phyloP scores from a whole-genome alignment of 2,797 vertebrate species.

The Coregonus ussuriensis region DNA sequence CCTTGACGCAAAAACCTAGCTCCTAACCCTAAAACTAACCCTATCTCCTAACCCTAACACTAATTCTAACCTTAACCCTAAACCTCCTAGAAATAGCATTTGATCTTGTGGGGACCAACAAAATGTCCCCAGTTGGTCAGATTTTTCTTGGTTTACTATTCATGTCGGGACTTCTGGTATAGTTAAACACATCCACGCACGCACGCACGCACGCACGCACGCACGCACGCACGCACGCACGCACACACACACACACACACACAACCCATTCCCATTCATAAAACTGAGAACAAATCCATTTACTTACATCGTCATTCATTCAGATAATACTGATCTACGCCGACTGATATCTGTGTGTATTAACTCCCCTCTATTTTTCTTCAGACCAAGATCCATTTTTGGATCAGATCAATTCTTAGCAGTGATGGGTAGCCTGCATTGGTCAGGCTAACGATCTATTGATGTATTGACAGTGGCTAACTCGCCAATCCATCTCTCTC shows the following conservation, averaged over 20 bases:
- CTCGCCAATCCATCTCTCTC: conserved; percentile 3
- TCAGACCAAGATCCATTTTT: background rate
- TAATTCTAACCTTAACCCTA: too few species aligned
- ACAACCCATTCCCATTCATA: background rate
- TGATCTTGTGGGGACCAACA: too few species aligned
- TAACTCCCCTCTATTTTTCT: background rate
- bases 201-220: background rate
- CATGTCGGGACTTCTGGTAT: too few species aligned
- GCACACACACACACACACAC: background rate
- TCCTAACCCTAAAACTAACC: too few species aligned
- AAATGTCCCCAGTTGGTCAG: too few species aligned
- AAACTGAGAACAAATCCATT: background rate
- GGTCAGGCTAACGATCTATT: background rate
- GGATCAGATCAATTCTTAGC: too few species aligned
- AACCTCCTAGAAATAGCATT: too few species aligned
- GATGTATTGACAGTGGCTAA: conserved; percentile 15
- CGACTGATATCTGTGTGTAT: background rate
- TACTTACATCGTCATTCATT: background rate
- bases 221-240: background rate
- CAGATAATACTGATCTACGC: too few species aligned
- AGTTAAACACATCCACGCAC: background rate
- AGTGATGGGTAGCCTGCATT: background rate
- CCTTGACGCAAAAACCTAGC: too few species aligned
- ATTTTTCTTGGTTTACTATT: too few species aligned
- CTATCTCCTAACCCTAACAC: too few species aligned